Evolutionary conservation across 2,797 vertebrate genomes (phyloP).

Genomic region (Anguilla anguilla): DNA sequence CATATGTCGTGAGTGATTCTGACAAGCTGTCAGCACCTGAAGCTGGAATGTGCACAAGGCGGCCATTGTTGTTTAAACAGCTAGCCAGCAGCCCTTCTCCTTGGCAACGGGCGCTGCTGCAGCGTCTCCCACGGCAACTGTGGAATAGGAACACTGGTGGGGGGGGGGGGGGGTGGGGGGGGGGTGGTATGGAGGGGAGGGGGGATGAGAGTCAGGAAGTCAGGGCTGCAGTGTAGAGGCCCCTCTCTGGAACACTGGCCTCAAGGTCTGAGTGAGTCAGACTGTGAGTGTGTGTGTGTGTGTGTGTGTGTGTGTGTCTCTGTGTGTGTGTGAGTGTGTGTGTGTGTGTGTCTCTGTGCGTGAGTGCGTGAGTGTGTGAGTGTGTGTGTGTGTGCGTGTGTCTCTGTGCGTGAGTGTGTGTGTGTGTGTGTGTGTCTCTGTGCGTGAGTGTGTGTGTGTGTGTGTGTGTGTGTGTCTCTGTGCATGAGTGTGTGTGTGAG

Average conservation of each 20-base stretch:
- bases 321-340: conserved; percentile 31
- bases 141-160: conserved; percentile 72
- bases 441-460: not conserved
- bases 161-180: conserved; percentile 56
- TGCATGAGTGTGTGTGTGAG: not conserved
- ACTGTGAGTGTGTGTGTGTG: conserved; percentile 47
- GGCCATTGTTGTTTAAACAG: conserved; percentile 85
- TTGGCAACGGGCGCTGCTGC: conserved; percentile 82
- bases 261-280: conserved; percentile 70
- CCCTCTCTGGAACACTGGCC: conserved; percentile 75
- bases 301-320: conserved; percentile 36
- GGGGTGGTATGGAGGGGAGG: not conserved
- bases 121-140: conserved; percentile 83
- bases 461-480: too few species aligned
- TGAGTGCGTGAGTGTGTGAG: conserved; percentile 32
- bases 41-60: conserved; percentile 80
- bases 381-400: conserved; percentile 17
- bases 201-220: conserved; percentile 75
- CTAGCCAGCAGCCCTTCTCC: conserved; percentile 78
- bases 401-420: conserved; percentile 32
- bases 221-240: conserved; percentile 74
- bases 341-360: conserved; percentile 20
- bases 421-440: conserved; percentile 40
- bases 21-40: conserved; percentile 76
- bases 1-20: conserved; percentile 33